These are phyloP conservation scores for Lasioglossum marginatum DNA, from an alignment of 2,888 invertebrate genomes.

Conservation along the genomic window DNA sequence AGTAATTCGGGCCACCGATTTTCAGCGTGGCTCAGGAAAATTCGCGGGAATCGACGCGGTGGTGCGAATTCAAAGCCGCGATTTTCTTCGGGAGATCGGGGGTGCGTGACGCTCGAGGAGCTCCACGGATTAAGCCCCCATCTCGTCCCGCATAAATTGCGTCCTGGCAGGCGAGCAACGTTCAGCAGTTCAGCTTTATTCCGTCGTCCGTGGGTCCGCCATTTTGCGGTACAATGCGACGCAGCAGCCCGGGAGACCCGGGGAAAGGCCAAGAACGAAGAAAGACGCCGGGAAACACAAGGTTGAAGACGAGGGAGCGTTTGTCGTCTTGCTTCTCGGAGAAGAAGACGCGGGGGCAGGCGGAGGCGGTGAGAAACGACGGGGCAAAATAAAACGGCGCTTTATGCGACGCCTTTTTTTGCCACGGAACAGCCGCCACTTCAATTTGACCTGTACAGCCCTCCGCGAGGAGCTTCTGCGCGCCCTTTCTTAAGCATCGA, in stretches of 20 bases:
- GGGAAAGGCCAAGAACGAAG: slow-evolving; percentile 24
- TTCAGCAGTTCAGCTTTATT: slow-evolving; percentile 41
- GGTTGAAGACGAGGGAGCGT: slow-evolving; percentile 24
- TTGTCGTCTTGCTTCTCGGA: slow-evolving; percentile 7
- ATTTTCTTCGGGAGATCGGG: slow-evolving; percentile 37
- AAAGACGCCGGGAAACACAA: slow-evolving; percentile 28
- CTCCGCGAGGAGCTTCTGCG: slow-evolving; percentile 54
- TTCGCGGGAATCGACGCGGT: slow-evolving; percentile 38
- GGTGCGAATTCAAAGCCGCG: not conserved
- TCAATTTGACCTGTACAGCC: slow-evolving; percentile 66
- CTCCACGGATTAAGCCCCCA: slow-evolving; percentile 63
- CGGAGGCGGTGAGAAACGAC: slow-evolving; percentile 52
- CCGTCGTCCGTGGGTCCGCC: slow-evolving; percentile 42
- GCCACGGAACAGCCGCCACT: slow-evolving; percentile 57
- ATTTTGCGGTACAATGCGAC: slow-evolving; percentile 61
- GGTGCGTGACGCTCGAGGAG: slow-evolving; percentile 64
- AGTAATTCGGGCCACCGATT: slow-evolving; percentile 46
- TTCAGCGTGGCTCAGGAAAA: slow-evolving; percentile 39
- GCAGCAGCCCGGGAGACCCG: slow-evolving; percentile 42
- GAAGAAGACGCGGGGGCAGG: not conserved
- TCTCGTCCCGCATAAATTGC: slow-evolving; percentile 60
- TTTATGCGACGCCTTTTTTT: slow-evolving; percentile 62
- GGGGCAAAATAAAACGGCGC: slow-evolving; percentile 65
- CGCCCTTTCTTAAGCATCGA: slow-evolving; percentile 62
- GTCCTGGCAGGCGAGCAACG: slow-evolving; percentile 32